Conservation (phyloP, 2,113 vertebrate genomes). For the Coptodon bakossiorum region DNA sequence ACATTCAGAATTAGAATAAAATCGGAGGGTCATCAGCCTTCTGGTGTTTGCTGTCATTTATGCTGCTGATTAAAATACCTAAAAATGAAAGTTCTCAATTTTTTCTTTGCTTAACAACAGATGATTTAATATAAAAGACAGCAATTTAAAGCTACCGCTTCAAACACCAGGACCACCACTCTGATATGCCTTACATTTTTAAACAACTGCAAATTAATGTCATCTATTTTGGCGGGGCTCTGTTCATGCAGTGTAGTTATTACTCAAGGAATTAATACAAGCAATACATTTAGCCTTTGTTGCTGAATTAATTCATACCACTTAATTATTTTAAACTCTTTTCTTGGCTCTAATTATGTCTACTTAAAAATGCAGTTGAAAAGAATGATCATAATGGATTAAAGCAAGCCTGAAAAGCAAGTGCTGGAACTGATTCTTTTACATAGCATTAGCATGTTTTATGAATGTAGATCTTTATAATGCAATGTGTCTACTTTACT, state of each 20-base stretch:
- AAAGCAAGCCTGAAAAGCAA: constrained; percentile 12
- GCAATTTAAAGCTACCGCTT: constrained; percentile 28
- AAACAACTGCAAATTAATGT: background rate
- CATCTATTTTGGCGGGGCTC: background rate
- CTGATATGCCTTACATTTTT: background rate
- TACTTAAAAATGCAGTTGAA: background rate
- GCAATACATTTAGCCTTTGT: background rate
- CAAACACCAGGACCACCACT: constrained; percentile 20
- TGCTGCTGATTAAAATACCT: background rate
- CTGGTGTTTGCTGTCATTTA: background rate
- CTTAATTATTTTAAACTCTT: background rate
- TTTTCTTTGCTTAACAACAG: background rate
- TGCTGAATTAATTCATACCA: background rate
- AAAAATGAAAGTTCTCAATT: background rate
- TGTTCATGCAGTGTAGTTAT: constrained; percentile 11
- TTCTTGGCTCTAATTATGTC: background rate
- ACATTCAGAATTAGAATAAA: background rate
- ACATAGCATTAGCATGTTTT: background rate
- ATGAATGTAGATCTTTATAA: constrained; percentile 2
- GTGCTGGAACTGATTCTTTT: background rate
- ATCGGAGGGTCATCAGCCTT: background rate
- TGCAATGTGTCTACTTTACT: constrained; percentile 18
- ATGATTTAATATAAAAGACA: background rate
- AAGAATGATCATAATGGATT: background rate
- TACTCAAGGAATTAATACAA: background rate